Base-by-base conservation (phyloP, 2,797 vertebrate species). In the Echiichthys vipera region DNA sequence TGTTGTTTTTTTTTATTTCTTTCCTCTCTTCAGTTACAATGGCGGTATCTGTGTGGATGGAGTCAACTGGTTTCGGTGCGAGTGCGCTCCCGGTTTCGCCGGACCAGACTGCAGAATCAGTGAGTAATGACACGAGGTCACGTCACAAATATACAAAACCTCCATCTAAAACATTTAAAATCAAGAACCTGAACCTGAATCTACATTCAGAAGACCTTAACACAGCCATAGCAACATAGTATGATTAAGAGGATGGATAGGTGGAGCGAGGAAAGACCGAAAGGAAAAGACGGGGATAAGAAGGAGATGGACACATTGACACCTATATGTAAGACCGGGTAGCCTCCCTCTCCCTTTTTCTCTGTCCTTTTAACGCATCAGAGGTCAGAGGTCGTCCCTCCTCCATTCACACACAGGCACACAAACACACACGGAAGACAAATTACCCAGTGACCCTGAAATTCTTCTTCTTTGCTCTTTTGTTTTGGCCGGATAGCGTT, bases 81-180 rank as follows among this genome's bases (percentile, higher is more conserved):
- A 99, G 85, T 99, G 98, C 0, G 96, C 98, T 0, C 96, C 97
- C 0, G 98, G 98, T 10, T 99, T 99, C 15, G 97, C 97, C 0
- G 98, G 98, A 34, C 98, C 98, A 0, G 98, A 99, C 94, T 99
- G 98, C 86, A 95, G 98, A 89, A 99, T 99, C 86, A 99, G 98
- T 99, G 94, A 99, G 98, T 96, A 20, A 1, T 8, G 7, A 17
- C 10, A n/a, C 1, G 7, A 34, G 5, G 12, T 27, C 24, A 13
- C 43, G 15, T 29, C 12, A 20, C 1, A 18, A 3, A 32, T 4
- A 12, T 43, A 5, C 12, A 47, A 51, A 40, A 40, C 20, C 3
- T 5, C 46, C 3, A 9, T 6, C 2, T 20, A 7, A 34, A 29
- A 4, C 20, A 13, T 29, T 53, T 57, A 1, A 24, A 64, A 49